These are phyloP conservation scores for Capitulum mitella DNA, from an alignment of 2,888 invertebrate genomes.

Conservation along the genomic window DNA sequence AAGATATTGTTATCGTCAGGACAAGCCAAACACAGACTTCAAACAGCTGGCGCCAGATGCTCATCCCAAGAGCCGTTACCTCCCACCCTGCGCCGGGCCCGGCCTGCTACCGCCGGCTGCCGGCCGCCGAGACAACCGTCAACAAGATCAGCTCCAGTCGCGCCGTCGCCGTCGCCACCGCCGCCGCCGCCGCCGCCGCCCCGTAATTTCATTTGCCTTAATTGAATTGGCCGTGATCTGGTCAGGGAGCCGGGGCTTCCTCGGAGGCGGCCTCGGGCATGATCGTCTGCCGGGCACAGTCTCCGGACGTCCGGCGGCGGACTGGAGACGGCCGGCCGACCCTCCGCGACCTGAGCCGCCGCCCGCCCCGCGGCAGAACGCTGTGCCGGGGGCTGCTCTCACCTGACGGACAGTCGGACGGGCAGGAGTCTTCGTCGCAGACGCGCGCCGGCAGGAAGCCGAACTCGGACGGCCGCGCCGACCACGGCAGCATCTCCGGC, in stretches of 20 bases:
- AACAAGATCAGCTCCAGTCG: not conserved
- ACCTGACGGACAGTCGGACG: not conserved
- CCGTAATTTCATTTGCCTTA: conserved; percentile 6
- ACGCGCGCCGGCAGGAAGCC: not conserved
- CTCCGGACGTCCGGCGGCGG: not conserved
- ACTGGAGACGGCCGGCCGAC: not conserved
- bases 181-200: not conserved
- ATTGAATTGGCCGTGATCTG: not conserved
- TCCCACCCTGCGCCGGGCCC: too few relatives aligned
- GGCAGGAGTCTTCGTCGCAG: not conserved
- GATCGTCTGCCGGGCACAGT: too few relatives aligned
- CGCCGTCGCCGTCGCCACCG: not conserved
- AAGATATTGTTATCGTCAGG: too few relatives aligned
- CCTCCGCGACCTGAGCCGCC: too few relatives aligned
- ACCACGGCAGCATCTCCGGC: not conserved
- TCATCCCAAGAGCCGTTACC: too few relatives aligned
- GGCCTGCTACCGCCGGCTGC: too few relatives aligned
- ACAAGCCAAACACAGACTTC: too few relatives aligned
- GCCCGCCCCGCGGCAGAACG: too few relatives aligned
- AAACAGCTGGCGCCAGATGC: too few relatives aligned
- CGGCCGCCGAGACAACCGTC: not conserved
- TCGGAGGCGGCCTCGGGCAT: too few relatives aligned
- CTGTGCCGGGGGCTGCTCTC: not conserved
- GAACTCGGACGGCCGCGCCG: not conserved
- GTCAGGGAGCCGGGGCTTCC: not conserved